phyloP scores from a whole-genome alignment of 1,140 invertebrate genomes.

The Heliconius melpomene region DNA sequence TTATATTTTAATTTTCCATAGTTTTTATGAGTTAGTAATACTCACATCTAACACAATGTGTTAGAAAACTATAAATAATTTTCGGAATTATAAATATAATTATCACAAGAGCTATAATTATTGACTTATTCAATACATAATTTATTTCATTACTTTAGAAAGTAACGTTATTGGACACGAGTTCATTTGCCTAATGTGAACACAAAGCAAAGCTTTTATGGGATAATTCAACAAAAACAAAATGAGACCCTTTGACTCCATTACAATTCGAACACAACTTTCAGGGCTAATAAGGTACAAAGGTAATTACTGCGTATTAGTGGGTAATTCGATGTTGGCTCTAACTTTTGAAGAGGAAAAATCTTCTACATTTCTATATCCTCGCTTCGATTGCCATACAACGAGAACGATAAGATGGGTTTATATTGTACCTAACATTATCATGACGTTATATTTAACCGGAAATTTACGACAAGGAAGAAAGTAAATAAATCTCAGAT shows the following conservation, averaged over 20 bases:
- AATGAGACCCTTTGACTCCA: not conserved
- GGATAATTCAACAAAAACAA: constrained; percentile 3
- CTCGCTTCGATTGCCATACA: not conserved
- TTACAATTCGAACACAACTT: constrained; percentile 8
- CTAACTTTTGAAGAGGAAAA: not conserved
- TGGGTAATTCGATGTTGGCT: not conserved
- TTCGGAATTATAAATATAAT: too few species aligned
- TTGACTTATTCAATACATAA: too few species aligned
- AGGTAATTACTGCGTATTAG: constrained; percentile 11
- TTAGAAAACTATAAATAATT: too few species aligned
- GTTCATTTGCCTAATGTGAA: not conserved
- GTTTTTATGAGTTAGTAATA: too few species aligned
- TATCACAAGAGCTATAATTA: too few species aligned
- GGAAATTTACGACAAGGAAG: too few species aligned
- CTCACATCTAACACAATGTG: too few species aligned
- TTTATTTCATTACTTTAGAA: not conserved
- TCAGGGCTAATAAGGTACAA: not conserved
- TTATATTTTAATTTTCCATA: too few species aligned
- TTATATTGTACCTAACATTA: not conserved
- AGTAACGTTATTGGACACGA: not conserved
- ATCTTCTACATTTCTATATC: not conserved
- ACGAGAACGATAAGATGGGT: not conserved
- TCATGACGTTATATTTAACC: not conserved
- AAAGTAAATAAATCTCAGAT: too few species aligned
- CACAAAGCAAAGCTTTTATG: not conserved